Percentiles rank a stretch among this genome's conserved stretches.
Conservation (phyloP, 2,888 invertebrate species). For the Sturmia bella region DNA sequence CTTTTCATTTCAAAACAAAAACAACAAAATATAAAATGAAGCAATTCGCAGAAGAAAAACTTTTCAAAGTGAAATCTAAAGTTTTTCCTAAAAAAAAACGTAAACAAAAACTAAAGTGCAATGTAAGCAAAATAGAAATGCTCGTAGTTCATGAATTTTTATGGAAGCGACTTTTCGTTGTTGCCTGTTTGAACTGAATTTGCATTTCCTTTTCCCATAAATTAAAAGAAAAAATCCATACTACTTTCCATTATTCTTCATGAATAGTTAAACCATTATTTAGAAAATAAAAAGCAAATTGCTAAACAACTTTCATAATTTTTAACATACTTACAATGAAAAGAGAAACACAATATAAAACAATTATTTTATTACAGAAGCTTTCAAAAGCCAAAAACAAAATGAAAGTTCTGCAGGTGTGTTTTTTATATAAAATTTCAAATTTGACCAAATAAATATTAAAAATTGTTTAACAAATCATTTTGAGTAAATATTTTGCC, state of each 20-base stretch:
- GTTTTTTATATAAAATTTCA: too few relatives aligned
- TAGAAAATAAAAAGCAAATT: slow-evolving; percentile 39
- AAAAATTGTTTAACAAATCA: too few relatives aligned
- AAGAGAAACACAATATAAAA: slow-evolving; percentile 1
- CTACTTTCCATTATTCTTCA: not conserved
- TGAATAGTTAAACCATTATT: slow-evolving; percentile 48
- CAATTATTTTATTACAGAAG: too few relatives aligned
- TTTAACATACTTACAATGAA: slow-evolving; percentile 46
- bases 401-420: too few relatives aligned
- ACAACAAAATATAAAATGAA: slow-evolving; percentile 5
- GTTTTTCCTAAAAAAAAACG: slow-evolving; percentile 11
- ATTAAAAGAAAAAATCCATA: not conserved
- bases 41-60: not conserved
- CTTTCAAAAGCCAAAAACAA: too few relatives aligned
- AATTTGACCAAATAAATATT: too few relatives aligned
- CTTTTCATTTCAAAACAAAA: not conserved
- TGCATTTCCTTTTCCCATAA: slow-evolving; percentile 13
- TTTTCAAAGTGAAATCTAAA: slow-evolving; percentile 34
- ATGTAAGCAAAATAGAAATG: not conserved
- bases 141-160: slow-evolving; percentile 21
- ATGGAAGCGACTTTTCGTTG: slow-evolving; percentile 23
- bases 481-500: too few relatives aligned
- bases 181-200: slow-evolving; percentile 16
- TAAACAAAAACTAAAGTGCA: not conserved
- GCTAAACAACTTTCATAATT: slow-evolving; percentile 37